These are phyloP conservation scores for Phoebastria nigripes DNA, from an alignment of 2,797 vertebrate genomes.

Conservation along the genomic window DNA sequence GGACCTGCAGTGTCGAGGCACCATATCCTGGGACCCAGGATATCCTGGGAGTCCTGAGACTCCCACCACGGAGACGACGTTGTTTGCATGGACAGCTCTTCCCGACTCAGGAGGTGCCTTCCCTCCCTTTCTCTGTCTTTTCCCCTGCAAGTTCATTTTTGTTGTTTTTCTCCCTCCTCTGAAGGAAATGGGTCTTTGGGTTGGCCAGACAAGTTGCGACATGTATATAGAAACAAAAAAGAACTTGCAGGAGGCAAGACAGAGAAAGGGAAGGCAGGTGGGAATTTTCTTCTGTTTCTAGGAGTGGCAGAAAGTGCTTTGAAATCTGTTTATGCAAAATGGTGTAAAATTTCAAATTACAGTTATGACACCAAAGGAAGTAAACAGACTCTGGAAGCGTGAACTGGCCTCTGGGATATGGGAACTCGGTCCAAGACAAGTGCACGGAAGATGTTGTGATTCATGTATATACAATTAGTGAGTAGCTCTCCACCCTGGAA, in stretches of 20 bases:
- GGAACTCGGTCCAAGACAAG: neutral
- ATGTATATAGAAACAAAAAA: neutral
- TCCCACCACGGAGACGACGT: accelerated
- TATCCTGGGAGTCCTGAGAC: neutral
- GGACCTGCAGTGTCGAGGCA: neutral
- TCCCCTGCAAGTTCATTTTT: neutral
- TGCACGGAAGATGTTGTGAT: neutral
- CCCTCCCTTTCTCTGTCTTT: neutral
- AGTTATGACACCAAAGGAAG: neutral
- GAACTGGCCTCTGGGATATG: neutral
- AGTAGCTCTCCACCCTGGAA: neutral
- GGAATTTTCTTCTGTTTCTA: slow-evolving; percentile 10
- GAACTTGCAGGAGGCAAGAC: neutral
- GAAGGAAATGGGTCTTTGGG: neutral
- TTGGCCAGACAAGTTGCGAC: neutral
- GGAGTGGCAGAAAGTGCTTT: slow-evolving; percentile 32
- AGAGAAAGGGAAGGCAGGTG: neutral
- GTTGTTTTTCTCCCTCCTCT: neutral
- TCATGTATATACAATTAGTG: neutral
- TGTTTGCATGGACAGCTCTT: neutral
- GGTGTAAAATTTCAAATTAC: slow-evolving; percentile 17
- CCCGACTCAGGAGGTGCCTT: neutral
- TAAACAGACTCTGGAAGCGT: neutral
- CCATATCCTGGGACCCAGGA: neutral
- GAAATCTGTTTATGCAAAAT: slow-evolving; percentile 9